phyloP scores from a whole-genome alignment of 2,888 invertebrate genomes.

The Uropetala carovei region DNA sequence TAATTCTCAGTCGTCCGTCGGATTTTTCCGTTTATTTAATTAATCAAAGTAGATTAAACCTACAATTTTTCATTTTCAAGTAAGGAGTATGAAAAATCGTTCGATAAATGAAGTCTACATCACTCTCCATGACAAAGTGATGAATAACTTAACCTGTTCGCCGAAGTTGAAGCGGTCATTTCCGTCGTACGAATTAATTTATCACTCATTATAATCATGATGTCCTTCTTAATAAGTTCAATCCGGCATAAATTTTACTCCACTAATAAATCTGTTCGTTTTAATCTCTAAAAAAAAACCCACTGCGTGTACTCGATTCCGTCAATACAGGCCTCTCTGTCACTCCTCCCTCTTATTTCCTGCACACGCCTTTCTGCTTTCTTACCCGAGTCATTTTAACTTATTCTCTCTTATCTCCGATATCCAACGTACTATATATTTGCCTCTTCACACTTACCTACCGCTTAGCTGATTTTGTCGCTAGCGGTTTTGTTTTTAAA shows the following conservation, averaged over 20 bases:
- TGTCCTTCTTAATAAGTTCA: slow-evolving; percentile 28
- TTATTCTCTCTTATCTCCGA: background rate
- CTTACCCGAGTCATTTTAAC: background rate
- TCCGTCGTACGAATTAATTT: slow-evolving; percentile 2
- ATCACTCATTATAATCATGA: slow-evolving; percentile 24
- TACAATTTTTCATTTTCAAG: background rate
- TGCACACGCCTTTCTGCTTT: too few relatives aligned
- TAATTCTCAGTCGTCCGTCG: background rate
- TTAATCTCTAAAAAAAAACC: background rate
- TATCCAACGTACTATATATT: background rate
- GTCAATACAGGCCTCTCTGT: background rate
- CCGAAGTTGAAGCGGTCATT: background rate
- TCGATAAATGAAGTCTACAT: background rate
- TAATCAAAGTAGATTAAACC: background rate
- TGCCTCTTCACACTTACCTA: background rate
- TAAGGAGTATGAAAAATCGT: background rate
- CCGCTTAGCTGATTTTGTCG: background rate
- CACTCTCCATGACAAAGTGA: background rate
- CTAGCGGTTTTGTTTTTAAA: background rate
- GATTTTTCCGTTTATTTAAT: background rate
- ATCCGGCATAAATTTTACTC: background rate
- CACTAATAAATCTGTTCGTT: background rate
- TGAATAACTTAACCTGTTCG: background rate
- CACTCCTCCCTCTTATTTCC: background rate
- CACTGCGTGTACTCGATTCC: background rate